Conservation (phyloP, 2,797 vertebrate genomes). For the Enteromius unitaeniatus region DNA sequence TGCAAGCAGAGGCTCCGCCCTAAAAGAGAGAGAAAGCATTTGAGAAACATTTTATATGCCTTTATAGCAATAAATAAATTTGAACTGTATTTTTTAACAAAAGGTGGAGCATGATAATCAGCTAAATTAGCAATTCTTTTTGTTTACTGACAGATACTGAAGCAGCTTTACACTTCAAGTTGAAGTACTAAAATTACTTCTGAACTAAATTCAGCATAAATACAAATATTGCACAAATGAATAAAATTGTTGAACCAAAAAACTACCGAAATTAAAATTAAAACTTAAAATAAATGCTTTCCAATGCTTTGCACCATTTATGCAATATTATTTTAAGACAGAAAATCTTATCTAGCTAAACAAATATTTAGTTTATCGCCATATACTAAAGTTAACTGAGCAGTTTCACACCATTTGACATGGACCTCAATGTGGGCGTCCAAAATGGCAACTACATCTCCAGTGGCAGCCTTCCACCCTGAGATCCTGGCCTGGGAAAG, state of each 20-base stretch:
- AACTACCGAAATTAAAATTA: too few relatives aligned
- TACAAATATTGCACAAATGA: too few relatives aligned
- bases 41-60: neutral
- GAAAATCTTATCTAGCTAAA: neutral
- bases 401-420: conserved; percentile 68
- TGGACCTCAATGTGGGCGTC: conserved; percentile 83
- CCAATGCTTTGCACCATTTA: neutral
- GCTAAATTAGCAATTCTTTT: neutral
- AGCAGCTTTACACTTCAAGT: too few relatives aligned
- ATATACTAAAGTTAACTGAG: neutral
- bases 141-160: neutral
- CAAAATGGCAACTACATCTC: conserved; percentile 82
- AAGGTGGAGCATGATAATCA: neutral
- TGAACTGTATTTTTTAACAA: neutral
- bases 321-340: neutral
- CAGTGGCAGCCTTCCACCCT: conserved; percentile 73
- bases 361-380: neutral
- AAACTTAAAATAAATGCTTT: neutral
- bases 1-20: conserved; percentile 82
- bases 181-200: neutral
- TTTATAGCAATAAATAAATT: neutral
- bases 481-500: conserved; percentile 79
- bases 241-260: too few relatives aligned
- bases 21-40: conserved; percentile 47
- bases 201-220: too few relatives aligned